Base-by-base conservation (phyloP, 2,113 vertebrate species). In the Crotalus viridis region DNA sequence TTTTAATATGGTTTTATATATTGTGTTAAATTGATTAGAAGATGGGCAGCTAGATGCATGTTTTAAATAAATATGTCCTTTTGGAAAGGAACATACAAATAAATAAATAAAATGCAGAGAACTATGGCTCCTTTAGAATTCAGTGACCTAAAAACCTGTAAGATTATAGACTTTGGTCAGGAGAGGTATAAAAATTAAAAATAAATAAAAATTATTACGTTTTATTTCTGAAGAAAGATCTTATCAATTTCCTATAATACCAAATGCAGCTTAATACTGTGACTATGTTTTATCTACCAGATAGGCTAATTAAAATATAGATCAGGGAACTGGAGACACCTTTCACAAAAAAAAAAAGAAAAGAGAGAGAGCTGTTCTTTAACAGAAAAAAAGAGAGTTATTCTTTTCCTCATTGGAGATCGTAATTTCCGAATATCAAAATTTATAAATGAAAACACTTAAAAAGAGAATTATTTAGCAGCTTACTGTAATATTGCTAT, bases 401-500 rank as follows among this genome's bases (percentile, higher is more conserved):
- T 88, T n/a, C 33, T 2, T 87, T 92, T 69, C 92, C 52, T 1
- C 22, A 43, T 4, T 85, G 33, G 0, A 0, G 9, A 3, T 10
- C 92, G 9, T 21, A 9, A 88, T 4, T n/a, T 4, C 1, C 0
- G 0, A 61, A 89, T 28, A 94, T 6, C 2, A 0, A 64, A 12
- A 15, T 74, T 89, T 88, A 54, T 89, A 64, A 87, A 81, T 81
- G 74, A 81, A 81, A 81, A 81, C 74, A 81, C 54, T 24, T 90
- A 87, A n/a, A 93, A 92, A 96, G 89, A 55, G 13, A 93, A 96
- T 87, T 94, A 91, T 56, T 90, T 94, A 57, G 93, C 81, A 95
- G 98, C 99, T 98, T 98, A 99, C 99, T 99, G 99, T 94, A 99
- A 97, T 64, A 99, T 98, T 96, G 99, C 98, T 92, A 99, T 98